Conservation (phyloP, 2,113 vertebrate species). For the Cavia porcellus region DNA sequence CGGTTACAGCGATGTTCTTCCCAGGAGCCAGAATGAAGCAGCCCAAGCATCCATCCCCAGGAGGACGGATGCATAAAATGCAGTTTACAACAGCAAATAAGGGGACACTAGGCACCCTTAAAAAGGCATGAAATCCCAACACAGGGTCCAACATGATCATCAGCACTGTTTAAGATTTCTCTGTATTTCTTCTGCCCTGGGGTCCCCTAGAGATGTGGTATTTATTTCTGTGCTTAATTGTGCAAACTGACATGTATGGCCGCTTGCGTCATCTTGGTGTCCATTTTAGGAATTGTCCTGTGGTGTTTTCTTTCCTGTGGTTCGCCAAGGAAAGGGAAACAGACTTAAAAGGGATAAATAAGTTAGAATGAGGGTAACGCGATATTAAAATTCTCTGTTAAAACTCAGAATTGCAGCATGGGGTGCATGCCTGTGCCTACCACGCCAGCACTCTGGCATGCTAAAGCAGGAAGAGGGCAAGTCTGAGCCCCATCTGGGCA, state of each 20-base stretch:
- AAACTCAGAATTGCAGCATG: background rate
- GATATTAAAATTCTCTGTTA: background rate
- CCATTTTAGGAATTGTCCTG: background rate
- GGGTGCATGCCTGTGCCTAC: background rate
- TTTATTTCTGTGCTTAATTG: background rate
- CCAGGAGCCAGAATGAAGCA: background rate
- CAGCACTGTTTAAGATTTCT: background rate
- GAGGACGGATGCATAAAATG: background rate
- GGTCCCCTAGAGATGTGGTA: background rate
- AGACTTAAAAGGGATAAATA: background rate
- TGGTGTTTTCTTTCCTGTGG: background rate
- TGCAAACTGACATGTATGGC: background rate
- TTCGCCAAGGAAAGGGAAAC: background rate
- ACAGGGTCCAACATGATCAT: background rate
- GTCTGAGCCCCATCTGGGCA: background rate
- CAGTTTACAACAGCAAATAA: background rate
- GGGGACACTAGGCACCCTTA: background rate
- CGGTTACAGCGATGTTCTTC: background rate
- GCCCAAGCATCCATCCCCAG: background rate
- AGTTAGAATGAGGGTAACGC: background rate
- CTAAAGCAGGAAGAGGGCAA: background rate
- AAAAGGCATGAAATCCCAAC: background rate
- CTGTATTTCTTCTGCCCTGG: background rate
- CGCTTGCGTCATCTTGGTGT: background rate
- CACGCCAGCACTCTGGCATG: background rate